Evolutionary conservation across 2,797 vertebrate genomes (phyloP), one percentile per base, ranked within the genome.

Genomic region (Hypotaenidia philippensis): DNA sequence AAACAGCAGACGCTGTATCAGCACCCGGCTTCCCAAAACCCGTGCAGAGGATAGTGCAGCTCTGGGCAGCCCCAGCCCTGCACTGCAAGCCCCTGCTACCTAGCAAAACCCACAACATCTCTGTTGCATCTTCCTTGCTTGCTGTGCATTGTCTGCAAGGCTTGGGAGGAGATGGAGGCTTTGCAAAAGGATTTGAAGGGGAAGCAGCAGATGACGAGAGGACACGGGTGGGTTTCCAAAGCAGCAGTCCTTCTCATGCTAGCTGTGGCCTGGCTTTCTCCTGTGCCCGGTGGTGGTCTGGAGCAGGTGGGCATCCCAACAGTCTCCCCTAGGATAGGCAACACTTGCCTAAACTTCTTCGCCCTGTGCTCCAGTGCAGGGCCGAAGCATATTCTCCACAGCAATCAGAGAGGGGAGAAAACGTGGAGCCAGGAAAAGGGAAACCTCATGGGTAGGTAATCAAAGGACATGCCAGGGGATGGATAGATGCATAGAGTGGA

Each of bases 371-470:
- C 77, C 41, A 5, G 50, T 87, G 17, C 11, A 15, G 59, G 77
- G 85, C 94, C 95, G 74, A 94, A 83, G 44, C 13, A 4, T 72
- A 52, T 82, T 89, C 63, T 83, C 47, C 1, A 1, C 59, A 60
- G 61, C 72, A 89, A 11, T 77, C 72, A 72, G 78, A 61, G 49
- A 75, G 4, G 22, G 76, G 69, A 78, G 69, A 69, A 94, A 92
- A 92, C 64, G 76, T 81, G 77, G 34, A 80, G 79, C 40, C 74
- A 66, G 87, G 83, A 56, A 83, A 66, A 91, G 71, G 18, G 83
- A 89, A 91, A 86, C 87, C 79, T 97, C 96, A 91, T 89, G 76
- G 91, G 52, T 9, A 90, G 74, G 71, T 97, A 96, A 96, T 96
- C 96, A 96, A 95, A 95, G 96, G 95, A 72, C 22, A 55, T 94